Evolutionary conservation across 2,113 vertebrate genomes (phyloP).

Genomic region (Stegastes partitus): DNA sequence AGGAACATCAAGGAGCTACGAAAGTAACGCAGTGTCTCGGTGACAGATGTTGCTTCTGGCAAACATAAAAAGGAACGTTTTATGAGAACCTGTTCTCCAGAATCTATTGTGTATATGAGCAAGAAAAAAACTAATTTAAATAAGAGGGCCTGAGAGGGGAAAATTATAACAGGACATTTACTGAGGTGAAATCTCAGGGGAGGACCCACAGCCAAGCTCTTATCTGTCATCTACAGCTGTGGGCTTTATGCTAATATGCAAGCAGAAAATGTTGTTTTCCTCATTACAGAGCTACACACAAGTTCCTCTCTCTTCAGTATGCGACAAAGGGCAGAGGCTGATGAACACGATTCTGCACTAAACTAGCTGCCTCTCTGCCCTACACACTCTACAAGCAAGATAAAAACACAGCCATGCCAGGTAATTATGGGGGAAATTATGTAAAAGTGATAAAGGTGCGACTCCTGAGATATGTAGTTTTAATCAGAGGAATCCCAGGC

Average conservation of each 20-base stretch:
- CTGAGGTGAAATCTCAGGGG: slow-evolving; percentile 10
- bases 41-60: slow-evolving; percentile 26
- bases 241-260: slow-evolving; percentile 36
- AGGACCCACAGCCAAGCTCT: neutral
- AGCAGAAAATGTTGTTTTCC: slow-evolving; percentile 30
- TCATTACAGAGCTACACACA: slow-evolving; percentile 1
- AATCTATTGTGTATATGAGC: neutral
- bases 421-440: slow-evolving; percentile 2
- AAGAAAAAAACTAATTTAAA: slow-evolving; percentile 9
- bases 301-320: neutral
- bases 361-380: neutral
- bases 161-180: slow-evolving; percentile 20
- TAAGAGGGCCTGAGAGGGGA: neutral
- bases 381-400: neutral
- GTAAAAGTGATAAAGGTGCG: neutral
- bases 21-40: slow-evolving; percentile 17
- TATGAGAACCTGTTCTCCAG: neutral
- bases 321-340: slow-evolving; percentile 6
- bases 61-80: neutral
- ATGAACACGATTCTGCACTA: slow-evolving; percentile 25
- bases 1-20: neutral
- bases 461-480: neutral
- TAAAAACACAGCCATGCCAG: neutral
- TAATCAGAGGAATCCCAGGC: neutral
- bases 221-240: slow-evolving; percentile 54